Base-by-base conservation (phyloP, 2,888 invertebrate genomes). In the Leptarthrus brevirostris region DNA sequence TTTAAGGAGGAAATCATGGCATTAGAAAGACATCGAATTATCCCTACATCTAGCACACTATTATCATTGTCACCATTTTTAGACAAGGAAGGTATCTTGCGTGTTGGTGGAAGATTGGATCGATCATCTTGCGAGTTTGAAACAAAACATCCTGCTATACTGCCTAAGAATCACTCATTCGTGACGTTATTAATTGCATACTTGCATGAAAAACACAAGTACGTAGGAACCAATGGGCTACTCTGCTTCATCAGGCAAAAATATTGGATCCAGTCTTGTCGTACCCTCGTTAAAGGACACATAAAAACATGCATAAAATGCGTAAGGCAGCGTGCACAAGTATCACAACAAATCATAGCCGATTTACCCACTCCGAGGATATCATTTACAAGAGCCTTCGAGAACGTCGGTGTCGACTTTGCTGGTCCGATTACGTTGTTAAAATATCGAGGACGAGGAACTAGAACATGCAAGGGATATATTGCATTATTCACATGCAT, bases 341-440 rank as follows among this genome's bases (percentile, higher is more conserved):
- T n/a, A n/a, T 20, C 40, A 44, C 16, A n/a, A 12, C 40, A 72
- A 20, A 22, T 56, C 12, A 72, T 56, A 47, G 44, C 40, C 2
- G 10, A 12, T n/a, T n/a, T n/a, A n/a, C n/a, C n/a, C n/a, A n/a
- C n/a, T n/a, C n/a, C n/a, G n/a, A n/a, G n/a, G n/a, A n/a, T n/a
- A n/a, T n/a, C n/a, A n/a, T n/a, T n/a, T n/a, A n/a, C n/a, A n/a
- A n/a, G n/a, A n/a, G n/a, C n/a, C 10, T 77, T 78, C 52, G 20
- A 64, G 10, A 49, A 56, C 4, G 56, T 64, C 6, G 76, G 76
- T 3, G 52, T 76, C 5, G 76, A 78, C 64, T 77, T 74, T 30
- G 74, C 61, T 3, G 70, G 56, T 30, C 58, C 69, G 12, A 69
- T 70, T 12, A 2, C 54, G 5, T 10, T 52, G n/a, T 16, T 52